Evolutionary conservation across 1,140 invertebrate species (phyloP), one percentile per base, ranked within the genome.

Genomic region (Mylabris phalerata): DNA sequence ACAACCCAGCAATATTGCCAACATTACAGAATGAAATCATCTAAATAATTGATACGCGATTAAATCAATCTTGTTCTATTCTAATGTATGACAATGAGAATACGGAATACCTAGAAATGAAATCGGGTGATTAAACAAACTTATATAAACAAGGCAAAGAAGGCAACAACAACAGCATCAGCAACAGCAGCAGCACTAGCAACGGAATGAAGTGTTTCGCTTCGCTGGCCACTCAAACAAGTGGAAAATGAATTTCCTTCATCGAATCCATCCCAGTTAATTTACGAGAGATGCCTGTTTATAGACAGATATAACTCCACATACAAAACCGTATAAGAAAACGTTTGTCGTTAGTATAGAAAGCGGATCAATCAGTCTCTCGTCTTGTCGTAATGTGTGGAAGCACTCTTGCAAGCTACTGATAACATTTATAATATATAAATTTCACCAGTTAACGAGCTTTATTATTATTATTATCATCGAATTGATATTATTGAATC

Each of bases 191-290:
- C 32, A 32, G 32, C 32, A 32, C 32, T 32, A 4, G 32, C 32
- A 32, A 32, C 57, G 66, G 60, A 67, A 63, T 64, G 63, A 66
- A 63, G 63, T 63, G 64, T 55, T 47, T 61, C 69, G 71, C 68
- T 70, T 60, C 62, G 67, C 64, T 72, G 65, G 67, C 64, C 63
- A 67, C 62, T 63, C 72, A 73, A 73, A 73, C 72, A 73, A 71
- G 61, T 67, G 72, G 71, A 73, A 73, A 73, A 73, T 73, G 72
- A 73, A 72, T 73, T 73, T 73, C 71, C 72, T 73, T 72, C 71
- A 72, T 73, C 69, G 69, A 64, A 71, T 71, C 69, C 69, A 72
- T 71, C 64, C 70, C 66, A 72, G 69, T 71, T 73, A 73, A 73
- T 73, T 73, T 73, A 73, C 71, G 71, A 71, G 65, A 50, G 32